These are phyloP conservation scores for Callorhinus ursinus DNA, from an alignment of 2,113 vertebrate genomes.

Conservation along the genomic window DNA sequence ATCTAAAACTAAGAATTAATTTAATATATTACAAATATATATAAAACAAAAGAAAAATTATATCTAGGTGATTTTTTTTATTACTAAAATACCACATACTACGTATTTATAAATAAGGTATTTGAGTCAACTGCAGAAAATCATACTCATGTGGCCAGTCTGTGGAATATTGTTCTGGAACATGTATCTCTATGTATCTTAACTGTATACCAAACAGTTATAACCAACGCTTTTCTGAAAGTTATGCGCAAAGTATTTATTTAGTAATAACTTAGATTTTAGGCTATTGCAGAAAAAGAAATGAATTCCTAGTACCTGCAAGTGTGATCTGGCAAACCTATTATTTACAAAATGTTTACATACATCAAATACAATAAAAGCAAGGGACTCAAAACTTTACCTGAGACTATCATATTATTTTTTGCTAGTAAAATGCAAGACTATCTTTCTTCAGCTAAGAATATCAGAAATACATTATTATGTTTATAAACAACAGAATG, in stretches of 20 bases:
- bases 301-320: background rate
- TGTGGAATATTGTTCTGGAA: background rate
- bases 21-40: background rate
- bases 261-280: constrained; percentile 42
- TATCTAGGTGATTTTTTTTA: constrained; percentile 2
- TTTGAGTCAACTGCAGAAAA: constrained; percentile 44
- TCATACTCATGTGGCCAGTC: background rate
- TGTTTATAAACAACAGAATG: constrained; percentile 24
- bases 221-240: constrained; percentile 26
- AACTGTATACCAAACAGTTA: background rate
- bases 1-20: constrained; percentile 47
- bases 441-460: background rate
- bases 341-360: constrained; percentile 34
- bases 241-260: background rate
- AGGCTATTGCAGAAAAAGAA: constrained; percentile 36
- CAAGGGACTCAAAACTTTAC: background rate
- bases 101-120: constrained; percentile 44
- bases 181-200: background rate
- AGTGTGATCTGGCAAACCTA: background rate
- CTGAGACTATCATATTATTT: constrained; percentile 43
- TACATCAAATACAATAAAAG: constrained; percentile 48
- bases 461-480: background rate
- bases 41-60: constrained; percentile 42
- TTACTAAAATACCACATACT: constrained; percentile 35
- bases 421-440: constrained; percentile 52